Evolutionary conservation across 2,888 invertebrate genomes (phyloP).

Genomic region (Agrochola lota): DNA sequence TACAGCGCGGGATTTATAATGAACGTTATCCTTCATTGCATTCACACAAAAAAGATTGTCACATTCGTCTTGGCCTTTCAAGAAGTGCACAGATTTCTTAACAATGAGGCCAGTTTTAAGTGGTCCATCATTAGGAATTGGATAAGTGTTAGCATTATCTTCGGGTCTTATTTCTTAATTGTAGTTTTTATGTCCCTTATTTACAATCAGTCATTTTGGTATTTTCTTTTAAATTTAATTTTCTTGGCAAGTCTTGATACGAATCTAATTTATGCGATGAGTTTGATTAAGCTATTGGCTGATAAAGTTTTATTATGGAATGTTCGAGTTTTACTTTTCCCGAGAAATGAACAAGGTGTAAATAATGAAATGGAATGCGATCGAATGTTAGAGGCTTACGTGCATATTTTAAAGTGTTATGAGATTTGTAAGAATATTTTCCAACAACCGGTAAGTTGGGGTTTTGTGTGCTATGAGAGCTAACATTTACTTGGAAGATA

Average conservation of each 20-base stretch:
- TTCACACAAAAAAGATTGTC: conserved; percentile 4
- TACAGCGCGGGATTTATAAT: conserved; percentile 25
- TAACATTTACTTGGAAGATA: not conserved
- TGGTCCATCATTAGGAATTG: conserved; percentile 21
- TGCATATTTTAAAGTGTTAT: conserved; percentile 20
- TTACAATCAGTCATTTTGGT: conserved; percentile 4
- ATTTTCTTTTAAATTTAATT: conserved; percentile 21
- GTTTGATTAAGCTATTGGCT: conserved; percentile 13
- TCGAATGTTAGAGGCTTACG: conserved; percentile 10
- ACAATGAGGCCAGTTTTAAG: conserved; percentile 4
- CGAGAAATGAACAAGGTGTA: not conserved
- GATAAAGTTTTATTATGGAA: conserved; percentile 31
- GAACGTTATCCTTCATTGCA: conserved; percentile 12
- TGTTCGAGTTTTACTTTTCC: not conserved
- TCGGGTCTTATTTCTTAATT: conserved; percentile 13
- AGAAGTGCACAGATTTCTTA: conserved; percentile 23
- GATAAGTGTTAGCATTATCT: conserved; percentile 12
- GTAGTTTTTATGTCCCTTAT: not conserved
- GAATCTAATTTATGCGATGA: conserved; percentile 20
- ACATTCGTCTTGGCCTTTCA: conserved; percentile 17
- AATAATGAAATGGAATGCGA: conserved; percentile 10
- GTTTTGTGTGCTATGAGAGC: not conserved
- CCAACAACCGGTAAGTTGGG: conserved; percentile 19
- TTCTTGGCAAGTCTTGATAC: conserved; percentile 20
- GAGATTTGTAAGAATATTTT: conserved; percentile 19